Evolutionary conservation across 2,797 vertebrate genomes (phyloP).

Genomic region (Nothura maculosa): DNA sequence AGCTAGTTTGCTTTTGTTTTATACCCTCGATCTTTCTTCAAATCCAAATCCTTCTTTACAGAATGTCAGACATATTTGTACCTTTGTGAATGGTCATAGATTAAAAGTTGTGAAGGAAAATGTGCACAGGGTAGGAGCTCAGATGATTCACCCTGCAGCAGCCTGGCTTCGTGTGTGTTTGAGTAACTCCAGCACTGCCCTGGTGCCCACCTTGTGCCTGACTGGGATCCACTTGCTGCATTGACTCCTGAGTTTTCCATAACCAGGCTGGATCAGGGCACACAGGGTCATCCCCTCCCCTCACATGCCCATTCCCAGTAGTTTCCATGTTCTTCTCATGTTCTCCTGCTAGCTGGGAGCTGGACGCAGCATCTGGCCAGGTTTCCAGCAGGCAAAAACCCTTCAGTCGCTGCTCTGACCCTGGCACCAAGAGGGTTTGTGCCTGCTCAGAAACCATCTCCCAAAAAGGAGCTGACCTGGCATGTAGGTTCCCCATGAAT

Average conservation of each 20-base stretch:
- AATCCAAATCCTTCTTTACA: neutral
- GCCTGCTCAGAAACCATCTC: neutral
- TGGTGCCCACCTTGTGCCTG: neutral
- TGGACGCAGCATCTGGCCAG: neutral
- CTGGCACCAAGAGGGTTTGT: neutral
- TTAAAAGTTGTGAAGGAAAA: neutral
- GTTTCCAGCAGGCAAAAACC: neutral
- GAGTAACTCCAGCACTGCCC: neutral
- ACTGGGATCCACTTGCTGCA: neutral
- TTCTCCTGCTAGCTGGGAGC: neutral
- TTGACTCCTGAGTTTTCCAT: neutral
- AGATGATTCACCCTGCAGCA: neutral
- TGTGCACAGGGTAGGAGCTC: neutral
- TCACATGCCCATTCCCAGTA: fast-evolving
- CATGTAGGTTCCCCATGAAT: fast-evolving
- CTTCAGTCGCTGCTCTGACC: neutral
- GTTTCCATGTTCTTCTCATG: neutral
- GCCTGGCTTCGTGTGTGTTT: neutral
- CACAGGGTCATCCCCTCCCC: neutral
- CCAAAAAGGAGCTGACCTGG: neutral
- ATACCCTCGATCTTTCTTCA: neutral
- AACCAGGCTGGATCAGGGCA: neutral
- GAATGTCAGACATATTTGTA: neutral
- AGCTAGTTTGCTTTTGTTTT: neutral
- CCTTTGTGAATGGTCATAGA: neutral